Conservation (phyloP, 2,797 vertebrate species). For the Leuciscus waleckii region DNA sequence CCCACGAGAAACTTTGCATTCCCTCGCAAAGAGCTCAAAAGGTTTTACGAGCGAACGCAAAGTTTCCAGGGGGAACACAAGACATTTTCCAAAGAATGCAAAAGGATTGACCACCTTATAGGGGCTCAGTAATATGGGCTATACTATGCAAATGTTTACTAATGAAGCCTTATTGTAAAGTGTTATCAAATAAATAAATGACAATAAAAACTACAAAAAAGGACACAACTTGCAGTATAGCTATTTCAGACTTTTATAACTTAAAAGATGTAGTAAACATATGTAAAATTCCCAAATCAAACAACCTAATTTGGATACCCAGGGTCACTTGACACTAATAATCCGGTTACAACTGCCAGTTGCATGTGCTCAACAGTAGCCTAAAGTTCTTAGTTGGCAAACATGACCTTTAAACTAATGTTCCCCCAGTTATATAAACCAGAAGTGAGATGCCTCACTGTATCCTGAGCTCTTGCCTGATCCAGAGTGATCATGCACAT, state of each 20-base stretch:
- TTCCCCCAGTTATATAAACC: slow-evolving; percentile 54
- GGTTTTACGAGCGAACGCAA: background rate
- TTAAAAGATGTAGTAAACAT: background rate
- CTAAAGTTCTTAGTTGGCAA: slow-evolving; percentile 47
- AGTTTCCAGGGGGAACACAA: background rate
- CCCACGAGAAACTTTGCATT: background rate
- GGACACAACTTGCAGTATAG: too few relatives aligned
- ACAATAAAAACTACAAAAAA: too few relatives aligned
- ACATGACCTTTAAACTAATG: slow-evolving; percentile 59
- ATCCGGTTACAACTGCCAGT: slow-evolving; percentile 35
- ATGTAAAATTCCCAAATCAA: background rate
- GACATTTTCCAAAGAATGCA: background rate
- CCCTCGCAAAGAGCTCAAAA: background rate
- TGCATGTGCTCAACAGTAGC: slow-evolving; percentile 36
- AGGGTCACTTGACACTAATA: background rate
- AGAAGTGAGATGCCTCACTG: slow-evolving; percentile 23
- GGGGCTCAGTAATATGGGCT: too few relatives aligned
- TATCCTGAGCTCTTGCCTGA: slow-evolving; percentile 26
- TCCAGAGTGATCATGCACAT: slow-evolving; percentile 47
- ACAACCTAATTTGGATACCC: background rate
- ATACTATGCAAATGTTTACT: background rate
- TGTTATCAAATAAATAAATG: background rate
- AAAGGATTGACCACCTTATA: too few relatives aligned
- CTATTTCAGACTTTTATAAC: background rate
- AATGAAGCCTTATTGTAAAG: background rate